Base-by-base conservation (phyloP, 2,888 invertebrate genomes). In the Synergus itoensis region DNA sequence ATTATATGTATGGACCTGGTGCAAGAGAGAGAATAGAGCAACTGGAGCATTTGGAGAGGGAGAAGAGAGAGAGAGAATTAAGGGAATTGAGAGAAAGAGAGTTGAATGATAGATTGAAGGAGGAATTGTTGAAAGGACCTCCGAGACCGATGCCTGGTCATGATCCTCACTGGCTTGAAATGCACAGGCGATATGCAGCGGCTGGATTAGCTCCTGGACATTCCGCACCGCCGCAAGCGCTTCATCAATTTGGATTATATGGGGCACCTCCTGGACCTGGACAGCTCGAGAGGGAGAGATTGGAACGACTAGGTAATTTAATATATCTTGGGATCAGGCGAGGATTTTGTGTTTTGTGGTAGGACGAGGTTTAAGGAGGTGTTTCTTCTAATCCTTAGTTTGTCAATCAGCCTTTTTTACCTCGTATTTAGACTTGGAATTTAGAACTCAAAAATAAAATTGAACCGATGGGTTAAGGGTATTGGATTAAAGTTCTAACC, bases 161-260 rank as follows among this genome's bases (percentile, higher is more conserved):
- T 67, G 96, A 97, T 91, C 96, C 96, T 0, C 96, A 96, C 87
- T 96, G 98, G 98, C 92, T 98, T 87, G 98, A 99, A 91, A 95
- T 98, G 91, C 98, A 98, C 90, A 94, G 98, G 90, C 94, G 97
- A 90, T 96, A 95, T 85, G 92, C 91, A 78, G 91, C 91, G 1
- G 91, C 92, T 9, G 91, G 92, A 41, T 86, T 93, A 12, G 90
- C 90, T 1, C 93, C 93, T 16, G 94, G 93, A 75, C 86, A 85
- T 0, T 85, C 85, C 11, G 85, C 85, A 4, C 83, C 84, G 28
- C 84, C 84, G 7, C 93, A 92, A 79, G 92, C 90, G 18, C 94
- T 96, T 62, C 95, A 95, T 86, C 96, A 96, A 88, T 96, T 96
- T 88, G 95, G 96, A 11, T 92, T 96, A 77, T 96, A 96, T 86